Conservation (phyloP, 2,797 vertebrate genomes). For the Holocentrus rufus region DNA sequence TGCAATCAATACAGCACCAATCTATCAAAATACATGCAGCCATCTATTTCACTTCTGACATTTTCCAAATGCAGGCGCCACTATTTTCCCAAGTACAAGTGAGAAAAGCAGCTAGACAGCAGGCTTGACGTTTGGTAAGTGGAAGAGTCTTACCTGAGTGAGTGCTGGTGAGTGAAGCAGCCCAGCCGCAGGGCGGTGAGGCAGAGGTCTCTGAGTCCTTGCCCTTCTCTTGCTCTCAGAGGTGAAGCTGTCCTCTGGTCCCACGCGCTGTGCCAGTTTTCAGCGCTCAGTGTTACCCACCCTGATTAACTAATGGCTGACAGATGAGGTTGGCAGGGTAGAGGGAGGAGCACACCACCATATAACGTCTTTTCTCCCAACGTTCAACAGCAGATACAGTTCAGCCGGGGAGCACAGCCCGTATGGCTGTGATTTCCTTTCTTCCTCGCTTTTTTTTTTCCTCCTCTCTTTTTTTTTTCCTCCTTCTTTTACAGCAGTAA, state of each 20-base stretch:
- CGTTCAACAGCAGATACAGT: slow-evolving; percentile 55
- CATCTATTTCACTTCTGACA: slow-evolving; percentile 3
- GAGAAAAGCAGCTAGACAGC: slow-evolving; percentile 6
- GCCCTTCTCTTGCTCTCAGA: slow-evolving; percentile 64
- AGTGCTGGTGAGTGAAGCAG: slow-evolving; percentile 64
- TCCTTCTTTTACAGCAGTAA: slow-evolving; percentile 70
- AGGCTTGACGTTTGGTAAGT: slow-evolving; percentile 29
- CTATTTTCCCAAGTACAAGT: neutral
- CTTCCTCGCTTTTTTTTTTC: slow-evolving; percentile 61
- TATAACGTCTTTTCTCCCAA: slow-evolving; percentile 57
- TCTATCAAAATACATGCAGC: neutral
- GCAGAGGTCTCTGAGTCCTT: slow-evolving; percentile 59
- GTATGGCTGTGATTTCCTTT: slow-evolving; percentile 74
- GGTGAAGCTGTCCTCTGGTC: slow-evolving; percentile 59
- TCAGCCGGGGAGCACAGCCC: slow-evolving; percentile 65
- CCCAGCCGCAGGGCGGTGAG: slow-evolving; percentile 57
- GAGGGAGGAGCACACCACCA: slow-evolving; percentile 60
- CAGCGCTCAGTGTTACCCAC: slow-evolving; percentile 58
- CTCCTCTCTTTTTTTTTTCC: slow-evolving; percentile 38
- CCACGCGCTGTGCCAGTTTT: slow-evolving; percentile 54
- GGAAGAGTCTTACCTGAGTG: slow-evolving; percentile 70
- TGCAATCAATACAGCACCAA: neutral
- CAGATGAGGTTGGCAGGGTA: slow-evolving; percentile 69
- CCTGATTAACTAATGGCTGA: slow-evolving; percentile 72
- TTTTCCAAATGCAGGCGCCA: neutral